Base-by-base conservation (phyloP, 1,140 invertebrate genomes). In the Bombus affinis region DNA sequence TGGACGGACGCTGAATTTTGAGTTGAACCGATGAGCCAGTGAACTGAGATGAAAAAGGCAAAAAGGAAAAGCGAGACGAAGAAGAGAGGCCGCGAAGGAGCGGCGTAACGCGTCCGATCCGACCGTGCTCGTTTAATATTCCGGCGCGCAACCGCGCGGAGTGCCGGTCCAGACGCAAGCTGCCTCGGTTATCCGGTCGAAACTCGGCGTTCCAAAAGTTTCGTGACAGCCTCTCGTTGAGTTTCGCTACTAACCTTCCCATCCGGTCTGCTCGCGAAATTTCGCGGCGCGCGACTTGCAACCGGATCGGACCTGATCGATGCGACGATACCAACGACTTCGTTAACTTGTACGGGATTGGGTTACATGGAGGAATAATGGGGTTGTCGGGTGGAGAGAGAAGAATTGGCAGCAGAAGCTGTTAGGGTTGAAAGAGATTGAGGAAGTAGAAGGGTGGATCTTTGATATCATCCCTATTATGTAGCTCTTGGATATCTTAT, bases 1-100 rank as follows among this genome's bases (percentile, higher is more conserved):
- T 6, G 70, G 66, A 89, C 82, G 79, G 32, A 32, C 77, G 39
- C 35, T 86, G 88, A 88, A 90, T 90, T 89, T 90, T 87, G 76
- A 86, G 53, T 59, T 25, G 44, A 25, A 62, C 57, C 47, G 80
- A 86, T 47, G 72, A 70, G 44, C 70, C 35, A 35, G 9, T 18
- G 35, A 32, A 28, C 68, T 0, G 44, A 15, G 53, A 47, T 13
- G 22, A 37, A 42, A 47, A 47, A 22, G n/a, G 62, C 13, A 15
- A 13, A 28, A 66, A 9, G 35, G 25, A 57, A 28, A 37, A 13
- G 47, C 32, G 42, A 28, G 13, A 6, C 5, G 66, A 28, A 25
- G 10, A 47, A 6, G 35, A n/a, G 42, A 28, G 10, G 53, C 28
- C 37, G 32, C 35, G 39, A 25, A 59, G 72, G 13, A 76, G 57